A percentile compares a stretch with the other conserved stretches of the same genome.
Evolutionary conservation across 2,888 invertebrate species (phyloP).

Genomic region (Charanyca ferruginea): DNA sequence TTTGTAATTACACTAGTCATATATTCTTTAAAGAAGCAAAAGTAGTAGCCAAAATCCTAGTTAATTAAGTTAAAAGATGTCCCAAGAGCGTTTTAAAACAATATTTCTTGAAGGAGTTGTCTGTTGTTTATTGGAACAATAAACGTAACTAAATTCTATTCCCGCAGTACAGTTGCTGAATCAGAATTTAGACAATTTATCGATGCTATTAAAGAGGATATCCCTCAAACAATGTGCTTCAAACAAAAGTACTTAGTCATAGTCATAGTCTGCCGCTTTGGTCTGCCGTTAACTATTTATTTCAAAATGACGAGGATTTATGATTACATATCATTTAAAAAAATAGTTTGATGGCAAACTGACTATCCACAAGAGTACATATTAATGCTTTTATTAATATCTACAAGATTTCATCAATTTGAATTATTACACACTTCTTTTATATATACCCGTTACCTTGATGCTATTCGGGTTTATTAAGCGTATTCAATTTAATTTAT

Average conservation of each 20-base stretch:
- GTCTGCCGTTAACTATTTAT: no score
- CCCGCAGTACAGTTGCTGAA: conserved; percentile 1
- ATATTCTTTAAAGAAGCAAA: conserved; percentile 1
- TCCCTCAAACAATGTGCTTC: not conserved
- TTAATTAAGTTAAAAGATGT: conserved; percentile 11
- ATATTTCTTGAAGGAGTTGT: conserved; percentile 10
- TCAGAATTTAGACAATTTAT: conserved; percentile 12
- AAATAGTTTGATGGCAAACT: no score
- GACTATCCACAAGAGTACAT: no score
- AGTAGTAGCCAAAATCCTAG: conserved; percentile 17
- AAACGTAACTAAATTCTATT: conserved; percentile 8
- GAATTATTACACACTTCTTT: no score
- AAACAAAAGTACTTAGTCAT: not conserved
- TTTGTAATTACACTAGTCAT: not conserved
- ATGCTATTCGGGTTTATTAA: no score
- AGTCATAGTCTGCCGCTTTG: no score
- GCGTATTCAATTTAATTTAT: no score
- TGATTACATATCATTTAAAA: no score
- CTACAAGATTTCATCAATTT: not conserved
- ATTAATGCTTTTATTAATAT: no score
- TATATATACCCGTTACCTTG: no score
- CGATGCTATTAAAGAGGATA: not conserved
- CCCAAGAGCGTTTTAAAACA: conserved; percentile 13
- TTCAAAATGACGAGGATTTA: no score
- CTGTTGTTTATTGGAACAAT: not conserved